Evolutionary conservation across 2,888 invertebrate genomes (phyloP), one percentile per base, ranked within the genome.

Genomic region (Parnassius glacialis): DNA sequence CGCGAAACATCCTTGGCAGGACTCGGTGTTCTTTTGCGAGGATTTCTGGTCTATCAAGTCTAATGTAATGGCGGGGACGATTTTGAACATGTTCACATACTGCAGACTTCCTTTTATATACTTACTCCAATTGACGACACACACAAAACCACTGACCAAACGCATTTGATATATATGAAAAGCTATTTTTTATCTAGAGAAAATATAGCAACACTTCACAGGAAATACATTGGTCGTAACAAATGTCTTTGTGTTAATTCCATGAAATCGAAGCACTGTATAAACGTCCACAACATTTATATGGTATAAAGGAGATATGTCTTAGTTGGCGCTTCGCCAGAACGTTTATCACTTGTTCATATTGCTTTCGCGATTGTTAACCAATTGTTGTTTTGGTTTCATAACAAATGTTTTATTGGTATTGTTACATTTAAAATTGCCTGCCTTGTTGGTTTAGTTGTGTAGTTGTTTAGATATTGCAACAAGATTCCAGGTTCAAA

Each of bases 251-350:
- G 25, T 52, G 45, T 45, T 52, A 44, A 45, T 10, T 47, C 53
- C 47, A 12, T 59, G 53, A 59, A 52, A 53, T 53, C 47, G 45
- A 42, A 50, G 48, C 50, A 60, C 54, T 54, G 55, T 60, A 55
- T 54, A 60, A 60, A 55, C 50, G 54, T 60, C 60, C 52, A 51
- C 25, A 70, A 70, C 72, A 68, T 68, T 70, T 66, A 70, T 57
- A 52, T 25, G 25, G 52, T 62, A 50, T 53, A 57, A 57, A 57
- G 60, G 60, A 61, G 62, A 64, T 59, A 60, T 61, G 56, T 60
- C 57, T 61, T 45, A 59, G 61, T 63, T 79, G 80, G 79, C 75
- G 55, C 16, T 25, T 0, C 3, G 72, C 79, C 80, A 80, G 66
- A 56, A 61, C 67, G 71, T 79, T 69, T 45, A 45, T 45, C n/a